These are phyloP conservation scores for Amorpha juglandis DNA, from an alignment of 2,888 invertebrate genomes.

Conservation along the genomic window DNA sequence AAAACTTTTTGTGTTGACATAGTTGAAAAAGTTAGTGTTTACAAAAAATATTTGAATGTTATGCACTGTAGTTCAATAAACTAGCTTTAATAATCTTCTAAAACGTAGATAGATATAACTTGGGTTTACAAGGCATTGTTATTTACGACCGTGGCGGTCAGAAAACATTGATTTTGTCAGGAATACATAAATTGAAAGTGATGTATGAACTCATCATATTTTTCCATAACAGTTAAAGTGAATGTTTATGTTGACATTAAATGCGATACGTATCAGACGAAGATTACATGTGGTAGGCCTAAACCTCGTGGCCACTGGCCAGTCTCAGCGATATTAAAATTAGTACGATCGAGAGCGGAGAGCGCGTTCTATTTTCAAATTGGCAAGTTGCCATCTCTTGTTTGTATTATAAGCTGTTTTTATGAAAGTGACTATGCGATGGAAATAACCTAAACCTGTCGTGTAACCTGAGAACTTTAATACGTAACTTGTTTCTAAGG, in stretches of 20 bases:
- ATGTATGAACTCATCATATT: background rate
- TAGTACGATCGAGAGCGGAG: conserved; percentile 79
- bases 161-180: background rate
- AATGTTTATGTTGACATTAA: background rate
- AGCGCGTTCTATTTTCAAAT: conserved; percentile 76
- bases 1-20: conserved; percentile 11
- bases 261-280: conserved; percentile 30
- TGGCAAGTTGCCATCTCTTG: conserved; percentile 81
- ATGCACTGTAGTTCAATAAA: no score
- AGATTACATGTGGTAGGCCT: conserved; percentile 66
- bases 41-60: background rate
- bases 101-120: background rate
- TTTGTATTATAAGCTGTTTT: conserved; percentile 85
- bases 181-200: background rate
- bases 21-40: background rate
- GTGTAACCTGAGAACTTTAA: conserved; percentile 77
- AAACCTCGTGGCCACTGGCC: conserved; percentile 58
- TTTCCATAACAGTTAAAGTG: background rate
- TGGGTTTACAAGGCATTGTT: background rate
- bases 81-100: no score
- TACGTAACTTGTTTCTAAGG: conserved; percentile 42
- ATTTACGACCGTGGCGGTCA: background rate
- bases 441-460: conserved; percentile 82
- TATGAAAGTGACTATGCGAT: conserved; percentile 83
- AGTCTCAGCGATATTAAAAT: conserved; percentile 77